Conservation (phyloP, 2,797 vertebrate species). For the Carapus acus region DNA sequence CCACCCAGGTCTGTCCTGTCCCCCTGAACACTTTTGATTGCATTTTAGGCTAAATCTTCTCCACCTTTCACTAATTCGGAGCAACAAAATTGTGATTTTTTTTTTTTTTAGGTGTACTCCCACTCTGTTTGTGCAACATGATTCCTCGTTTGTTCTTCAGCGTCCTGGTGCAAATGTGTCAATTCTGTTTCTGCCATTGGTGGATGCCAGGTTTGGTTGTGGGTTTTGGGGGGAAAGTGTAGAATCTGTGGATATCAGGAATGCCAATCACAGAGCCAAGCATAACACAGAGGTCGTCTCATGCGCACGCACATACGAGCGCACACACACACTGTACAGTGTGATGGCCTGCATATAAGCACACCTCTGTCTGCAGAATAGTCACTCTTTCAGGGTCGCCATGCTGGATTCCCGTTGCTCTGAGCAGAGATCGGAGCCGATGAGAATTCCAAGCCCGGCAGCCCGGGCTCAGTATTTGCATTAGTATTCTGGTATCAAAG, state of each 20-base stretch:
- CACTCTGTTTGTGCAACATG: not conserved
- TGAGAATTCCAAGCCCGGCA: conserved; percentile 16
- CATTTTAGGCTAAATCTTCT: not conserved
- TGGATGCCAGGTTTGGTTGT: conserved; percentile 36
- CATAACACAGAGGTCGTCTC: conserved; percentile 64
- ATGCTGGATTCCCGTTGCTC: conserved; percentile 43
- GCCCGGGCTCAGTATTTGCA: conserved; percentile 28
- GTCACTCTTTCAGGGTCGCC: conserved; percentile 60
- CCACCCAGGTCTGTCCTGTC: too few species aligned
- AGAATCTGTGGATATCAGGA: conserved; percentile 68
- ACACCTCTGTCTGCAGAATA: conserved; percentile 69
- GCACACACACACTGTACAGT: conserved; percentile 63
- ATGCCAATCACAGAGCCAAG: conserved; percentile 65
- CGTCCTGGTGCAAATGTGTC: conserved; percentile 3
- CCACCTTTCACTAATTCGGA: not conserved
- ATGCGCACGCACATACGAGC: conserved; percentile 48
- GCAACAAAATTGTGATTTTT: not conserved
- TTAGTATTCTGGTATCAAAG: conserved; percentile 12
- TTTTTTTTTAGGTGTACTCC: not conserved
- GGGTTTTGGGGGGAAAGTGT: conserved; percentile 42
- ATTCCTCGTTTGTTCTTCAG: not conserved
- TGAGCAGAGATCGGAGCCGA: conserved; percentile 21
- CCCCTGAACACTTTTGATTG: not conserved
- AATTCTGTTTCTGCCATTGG: conserved; percentile 14
- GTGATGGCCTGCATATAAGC: conserved; percentile 67